Evolutionary conservation across 2,888 invertebrate genomes (phyloP).

Genomic region (Bruchidius siliquastri): DNA sequence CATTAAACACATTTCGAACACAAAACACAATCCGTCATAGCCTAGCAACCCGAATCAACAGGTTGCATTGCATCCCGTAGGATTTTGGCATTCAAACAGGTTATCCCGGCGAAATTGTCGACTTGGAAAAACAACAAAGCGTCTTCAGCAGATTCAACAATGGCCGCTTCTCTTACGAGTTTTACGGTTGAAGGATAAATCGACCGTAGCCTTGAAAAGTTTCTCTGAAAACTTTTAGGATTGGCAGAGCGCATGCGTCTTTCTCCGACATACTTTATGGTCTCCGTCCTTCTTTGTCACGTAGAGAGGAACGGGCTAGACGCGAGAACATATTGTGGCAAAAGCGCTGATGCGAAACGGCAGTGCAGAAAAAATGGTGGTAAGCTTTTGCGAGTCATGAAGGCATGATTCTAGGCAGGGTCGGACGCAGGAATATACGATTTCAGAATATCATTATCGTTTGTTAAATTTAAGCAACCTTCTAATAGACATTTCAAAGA

Average conservation of each 20-base stretch:
- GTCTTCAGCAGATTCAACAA: constrained; percentile 43
- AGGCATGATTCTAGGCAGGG: neutral
- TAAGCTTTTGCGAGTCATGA: constrained; percentile 29
- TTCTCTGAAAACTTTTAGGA: constrained; percentile 43
- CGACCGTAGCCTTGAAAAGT: constrained; percentile 42
- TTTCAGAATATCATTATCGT: no score
- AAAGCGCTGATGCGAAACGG: constrained; percentile 27
- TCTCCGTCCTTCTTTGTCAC: constrained; percentile 24
- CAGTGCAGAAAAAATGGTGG: constrained; percentile 34
- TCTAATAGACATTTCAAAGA: no score
- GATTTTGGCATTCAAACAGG: constrained; percentile 24
- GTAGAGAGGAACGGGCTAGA: constrained; percentile 9
- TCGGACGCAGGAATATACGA: neutral
- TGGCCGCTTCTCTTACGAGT: constrained; percentile 35
- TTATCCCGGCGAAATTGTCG: constrained; percentile 13
- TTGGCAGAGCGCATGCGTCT: neutral
- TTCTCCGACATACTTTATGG: constrained; percentile 18
- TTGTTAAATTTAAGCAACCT: no score
- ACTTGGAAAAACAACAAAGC: constrained; percentile 33
- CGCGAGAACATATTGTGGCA: constrained; percentile 9
- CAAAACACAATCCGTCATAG: neutral
- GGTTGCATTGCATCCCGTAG: constrained; percentile 27
- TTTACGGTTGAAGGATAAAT: constrained; percentile 37
- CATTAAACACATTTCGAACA: neutral
- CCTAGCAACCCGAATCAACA: constrained; percentile 29